Base-by-base conservation (phyloP, 1,140 invertebrate genomes). In the Macrobrachium nipponense region DNA sequence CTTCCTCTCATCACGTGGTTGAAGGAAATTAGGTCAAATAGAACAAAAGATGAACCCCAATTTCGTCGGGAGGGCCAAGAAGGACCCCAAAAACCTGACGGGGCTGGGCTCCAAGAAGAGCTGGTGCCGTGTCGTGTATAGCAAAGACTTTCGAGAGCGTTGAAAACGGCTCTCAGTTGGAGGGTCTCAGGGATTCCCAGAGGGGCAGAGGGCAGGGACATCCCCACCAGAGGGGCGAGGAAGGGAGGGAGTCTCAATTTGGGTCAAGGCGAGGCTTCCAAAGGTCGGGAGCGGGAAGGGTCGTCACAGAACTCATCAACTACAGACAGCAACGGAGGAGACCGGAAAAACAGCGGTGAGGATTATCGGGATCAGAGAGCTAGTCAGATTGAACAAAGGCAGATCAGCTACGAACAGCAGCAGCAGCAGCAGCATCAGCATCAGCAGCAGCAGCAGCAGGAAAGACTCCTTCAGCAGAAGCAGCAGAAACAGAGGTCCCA, bases 51-150 rank as follows among this genome's bases (percentile, higher is more conserved):
- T n/a, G 43, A 76, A 58, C 43, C 43, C 23, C 23, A 73, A 27
- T 17, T 27, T 27, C 23, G 23, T 10, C 43, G 73, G 73, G 36
- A 58, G 7, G 36, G 10, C 44, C 20, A 72, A 61, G 62, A 72
- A 77, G 77, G 83, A 86, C 68, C 83, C 83, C 15, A 80, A 80
- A 60, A 86, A 64, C 15, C 66, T 86, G 18, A 86, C 83, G 7
- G 83, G 83, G 7, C 59, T 86, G 23, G 51, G 51, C 51, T 68
- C 83, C 8, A 72, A 73, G 68, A 18, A 18, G 83, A 3, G 27
- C 59, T 10, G 83, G 83, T 7, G 83, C 83, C 10, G 83, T 86
- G 14, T 86, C 83, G 10, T 51, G 80, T 18, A 86, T 86, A 18
- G 83, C 83, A 6, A 79, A 80, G 43, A 80, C 77, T 23, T 86